Evolutionary conservation across 1,140 invertebrate species (phyloP).

Genomic region (Hypsibius dujardini): DNA sequence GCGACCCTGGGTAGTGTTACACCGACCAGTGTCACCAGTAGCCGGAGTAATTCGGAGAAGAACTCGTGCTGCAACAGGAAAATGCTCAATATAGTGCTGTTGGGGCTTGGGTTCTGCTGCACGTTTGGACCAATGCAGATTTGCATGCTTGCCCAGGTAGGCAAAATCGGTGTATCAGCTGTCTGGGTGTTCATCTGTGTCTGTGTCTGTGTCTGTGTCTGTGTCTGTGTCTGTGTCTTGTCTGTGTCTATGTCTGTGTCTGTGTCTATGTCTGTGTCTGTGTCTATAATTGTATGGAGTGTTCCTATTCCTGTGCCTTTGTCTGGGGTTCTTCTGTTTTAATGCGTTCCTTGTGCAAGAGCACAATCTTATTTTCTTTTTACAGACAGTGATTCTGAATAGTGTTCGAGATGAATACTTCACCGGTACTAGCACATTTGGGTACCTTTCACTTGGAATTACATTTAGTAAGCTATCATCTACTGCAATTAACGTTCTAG

Average conservation of each 20-base stretch:
- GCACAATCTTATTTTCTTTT: neutral
- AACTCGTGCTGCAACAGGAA: neutral
- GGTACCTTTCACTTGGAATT: neutral
- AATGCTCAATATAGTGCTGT: neutral
- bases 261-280: too few species aligned
- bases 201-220: too few species aligned
- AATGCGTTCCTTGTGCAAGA: too few species aligned
- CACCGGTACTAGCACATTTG: neutral
- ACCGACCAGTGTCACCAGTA: too few species aligned
- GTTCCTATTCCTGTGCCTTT: too few species aligned
- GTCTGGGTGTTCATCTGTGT: too few species aligned
- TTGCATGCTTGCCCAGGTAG: conserved; percentile 2
- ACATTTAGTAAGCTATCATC: neutral
- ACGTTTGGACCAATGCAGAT: neutral
- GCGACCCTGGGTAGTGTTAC: too few species aligned
- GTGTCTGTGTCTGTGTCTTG: too few species aligned
- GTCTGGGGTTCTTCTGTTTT: too few species aligned
- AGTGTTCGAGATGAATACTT: conserved; percentile 12
- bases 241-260: too few species aligned
- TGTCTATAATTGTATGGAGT: too few species aligned
- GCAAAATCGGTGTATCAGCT: neutral
- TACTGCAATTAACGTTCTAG: too few species aligned
- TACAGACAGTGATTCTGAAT: conserved; percentile 7
- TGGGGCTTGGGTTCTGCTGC: neutral
- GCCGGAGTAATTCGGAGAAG: neutral